Evolutionary conservation across 2,113 vertebrate species (phyloP).

Genomic region (Panthera leo): DNA sequence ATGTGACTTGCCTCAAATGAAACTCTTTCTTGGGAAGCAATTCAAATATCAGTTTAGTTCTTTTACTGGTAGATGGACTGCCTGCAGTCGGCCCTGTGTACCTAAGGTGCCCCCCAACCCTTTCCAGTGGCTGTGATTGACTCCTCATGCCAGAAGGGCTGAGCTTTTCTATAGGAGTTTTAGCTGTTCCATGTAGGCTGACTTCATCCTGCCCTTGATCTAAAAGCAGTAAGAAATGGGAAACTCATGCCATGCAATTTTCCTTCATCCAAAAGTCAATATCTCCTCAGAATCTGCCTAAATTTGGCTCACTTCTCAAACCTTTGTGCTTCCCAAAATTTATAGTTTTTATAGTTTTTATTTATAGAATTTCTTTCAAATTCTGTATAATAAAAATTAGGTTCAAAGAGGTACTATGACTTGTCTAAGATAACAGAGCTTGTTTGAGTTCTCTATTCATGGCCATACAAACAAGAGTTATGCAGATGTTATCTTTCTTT

Average conservation of each 20-base stretch:
- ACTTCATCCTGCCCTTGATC: background rate
- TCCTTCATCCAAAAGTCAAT: background rate
- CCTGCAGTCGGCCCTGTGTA: background rate
- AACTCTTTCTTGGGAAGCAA: background rate
- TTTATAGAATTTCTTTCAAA: background rate
- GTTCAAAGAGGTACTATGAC: background rate
- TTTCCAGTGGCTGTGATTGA: background rate
- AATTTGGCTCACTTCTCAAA: background rate
- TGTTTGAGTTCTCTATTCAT: background rate
- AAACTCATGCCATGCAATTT: background rate
- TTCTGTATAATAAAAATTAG: background rate
- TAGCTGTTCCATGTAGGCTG: background rate
- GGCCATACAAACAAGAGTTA: background rate
- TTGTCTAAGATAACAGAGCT: background rate
- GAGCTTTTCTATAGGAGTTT: background rate
- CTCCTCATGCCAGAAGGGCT: background rate
- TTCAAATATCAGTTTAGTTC: background rate
- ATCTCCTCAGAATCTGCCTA: background rate
- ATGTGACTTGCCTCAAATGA: background rate
- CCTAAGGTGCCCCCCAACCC: rapidly evolving
- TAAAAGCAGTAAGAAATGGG: background rate
- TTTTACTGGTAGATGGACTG: background rate
- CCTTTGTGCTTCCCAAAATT: background rate
- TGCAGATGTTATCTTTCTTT: background rate
- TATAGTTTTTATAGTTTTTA: background rate